Percentiles rank a stretch among this genome's conserved stretches.
Conservation (phyloP, 2,888 invertebrate genomes). For the Cephonodes hylas region DNA sequence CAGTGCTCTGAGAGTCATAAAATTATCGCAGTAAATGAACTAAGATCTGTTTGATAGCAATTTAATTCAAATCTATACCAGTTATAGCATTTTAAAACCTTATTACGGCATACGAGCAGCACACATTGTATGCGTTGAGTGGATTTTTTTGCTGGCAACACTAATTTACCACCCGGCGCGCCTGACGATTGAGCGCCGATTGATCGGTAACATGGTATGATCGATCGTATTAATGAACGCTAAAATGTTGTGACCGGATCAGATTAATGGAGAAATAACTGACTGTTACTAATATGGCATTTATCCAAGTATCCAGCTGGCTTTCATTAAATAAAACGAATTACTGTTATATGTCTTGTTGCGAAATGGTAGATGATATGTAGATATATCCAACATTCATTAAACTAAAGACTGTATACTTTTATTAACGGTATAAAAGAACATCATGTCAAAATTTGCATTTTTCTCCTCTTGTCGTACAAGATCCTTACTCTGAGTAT, state of each 20-base stretch:
- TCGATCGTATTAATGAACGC: slow-evolving; percentile 10
- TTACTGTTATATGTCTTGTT: neutral
- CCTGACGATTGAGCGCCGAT: slow-evolving; percentile 10
- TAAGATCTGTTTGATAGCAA: neutral
- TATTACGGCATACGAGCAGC: slow-evolving; percentile 1
- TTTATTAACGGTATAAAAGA: neutral
- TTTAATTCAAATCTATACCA: neutral
- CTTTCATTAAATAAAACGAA: neutral
- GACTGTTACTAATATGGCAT: neutral
- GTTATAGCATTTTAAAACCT: neutral
- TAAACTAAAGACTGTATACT: neutral
- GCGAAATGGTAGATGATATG: neutral
- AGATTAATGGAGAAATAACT: slow-evolving; percentile 11
- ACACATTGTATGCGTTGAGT: slow-evolving; percentile 7
- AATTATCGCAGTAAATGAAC: neutral
- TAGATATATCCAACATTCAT: neutral
- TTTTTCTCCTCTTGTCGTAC: neutral
- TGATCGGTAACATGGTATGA: slow-evolving; percentile 1
- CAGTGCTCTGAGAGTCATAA: neutral
- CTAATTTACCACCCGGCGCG: slow-evolving; percentile 15
- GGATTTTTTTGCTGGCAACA: slow-evolving; percentile 13
- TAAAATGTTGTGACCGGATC: slow-evolving; percentile 13
- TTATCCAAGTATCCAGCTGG: slow-evolving; percentile 3
- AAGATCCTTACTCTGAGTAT: neutral
- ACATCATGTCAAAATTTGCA: neutral